phyloP scores from a whole-genome alignment of 2,797 vertebrate species.

The Alfaro cultratus region DNA sequence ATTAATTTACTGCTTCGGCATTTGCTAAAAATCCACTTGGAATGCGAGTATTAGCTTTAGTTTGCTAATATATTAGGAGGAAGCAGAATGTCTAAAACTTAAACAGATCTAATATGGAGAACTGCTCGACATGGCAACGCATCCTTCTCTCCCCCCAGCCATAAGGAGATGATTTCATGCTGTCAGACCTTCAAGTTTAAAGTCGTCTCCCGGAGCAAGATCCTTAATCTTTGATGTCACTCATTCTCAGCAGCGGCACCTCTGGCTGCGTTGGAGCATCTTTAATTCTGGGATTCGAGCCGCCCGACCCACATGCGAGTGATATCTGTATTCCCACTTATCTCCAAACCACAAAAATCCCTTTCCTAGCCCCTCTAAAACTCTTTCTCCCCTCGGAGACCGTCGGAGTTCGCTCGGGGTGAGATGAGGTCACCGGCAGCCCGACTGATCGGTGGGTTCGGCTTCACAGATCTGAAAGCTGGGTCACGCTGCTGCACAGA shows the following conservation, averaged over 20 bases:
- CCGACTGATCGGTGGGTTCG: background rate
- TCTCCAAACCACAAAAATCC: conserved; percentile 37
- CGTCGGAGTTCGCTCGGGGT: conserved; percentile 22
- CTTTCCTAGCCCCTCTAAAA: conserved; percentile 40
- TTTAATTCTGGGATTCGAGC: conserved; percentile 26
- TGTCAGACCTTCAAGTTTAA: conserved; percentile 15
- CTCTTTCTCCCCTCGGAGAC: conserved; percentile 7
- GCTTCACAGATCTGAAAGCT: background rate
- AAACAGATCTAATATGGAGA: conserved; percentile 15
- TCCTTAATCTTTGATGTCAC: conserved; percentile 44
- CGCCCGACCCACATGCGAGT: conserved; percentile 39
- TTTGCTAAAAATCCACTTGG: background rate
- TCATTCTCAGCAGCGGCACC: conserved; percentile 15
- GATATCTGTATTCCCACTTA: conserved; percentile 45
- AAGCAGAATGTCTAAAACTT: conserved; percentile 12
- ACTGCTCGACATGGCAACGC: conserved; percentile 19
- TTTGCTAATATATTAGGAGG: conserved; percentile 14
- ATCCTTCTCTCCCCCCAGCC: background rate
- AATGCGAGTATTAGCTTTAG: background rate
- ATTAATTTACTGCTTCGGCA: background rate
- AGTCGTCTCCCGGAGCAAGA: conserved; percentile 20
- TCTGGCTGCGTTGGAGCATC: conserved; percentile 14
- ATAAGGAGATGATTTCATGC: conserved; percentile 24
- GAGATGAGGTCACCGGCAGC: conserved; percentile 36
- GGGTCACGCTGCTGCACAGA: background rate